Base-by-base conservation (phyloP, 1,140 invertebrate genomes). In the Trichonephila inaurata region DNA sequence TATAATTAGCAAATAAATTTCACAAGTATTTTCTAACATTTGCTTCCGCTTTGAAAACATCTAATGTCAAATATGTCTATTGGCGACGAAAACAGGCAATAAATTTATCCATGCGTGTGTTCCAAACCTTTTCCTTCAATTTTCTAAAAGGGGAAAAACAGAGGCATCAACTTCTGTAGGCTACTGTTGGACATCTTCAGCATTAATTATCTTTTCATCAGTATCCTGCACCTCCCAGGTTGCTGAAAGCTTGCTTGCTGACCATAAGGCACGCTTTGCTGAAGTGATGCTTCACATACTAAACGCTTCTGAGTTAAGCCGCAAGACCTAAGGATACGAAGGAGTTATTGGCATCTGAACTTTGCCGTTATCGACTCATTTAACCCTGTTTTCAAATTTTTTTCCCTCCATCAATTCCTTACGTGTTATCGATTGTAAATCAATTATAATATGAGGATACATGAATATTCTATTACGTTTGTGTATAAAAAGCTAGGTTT, bases 281-380 rank as follows among this genome's bases (percentile, higher is more conserved):
- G 12, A 33, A 64, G 62, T 21, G 16, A 77, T 33, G 12, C 2
- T 40, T 18, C 33, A 16, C 72, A 77, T 77, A 40, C 2, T 14
- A 4, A 33, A 33, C 4, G 72, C 72, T 77, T 77, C 72, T 28
- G 28, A 40, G 72, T 77, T 40, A 18, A 77, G 28, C 72, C 2
- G 12, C 4, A 77, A 77, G 28, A 33, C 28, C 18, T 33, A 77
- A 40, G 4, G 16, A 10, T 33, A 40, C 33, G 33, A 33, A 40
- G 24, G 28, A 77, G 18, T 77, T 77, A 33, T 77, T 77, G 72
- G 33, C 72, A 77, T 77, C 18, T 33, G 72, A 77, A 77, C 72
- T 77, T 77, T 40, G 18, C 24, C 33, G 33, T 33, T 6, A 77
- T 77, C 28, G 24, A 77, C 28, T 18, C 28, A 77, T 77, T 16